A percentile compares a stretch with the other conserved stretches of the same genome.
Conservation (phyloP, 1,140 invertebrate genomes). For the Triops longicaudatus region DNA sequence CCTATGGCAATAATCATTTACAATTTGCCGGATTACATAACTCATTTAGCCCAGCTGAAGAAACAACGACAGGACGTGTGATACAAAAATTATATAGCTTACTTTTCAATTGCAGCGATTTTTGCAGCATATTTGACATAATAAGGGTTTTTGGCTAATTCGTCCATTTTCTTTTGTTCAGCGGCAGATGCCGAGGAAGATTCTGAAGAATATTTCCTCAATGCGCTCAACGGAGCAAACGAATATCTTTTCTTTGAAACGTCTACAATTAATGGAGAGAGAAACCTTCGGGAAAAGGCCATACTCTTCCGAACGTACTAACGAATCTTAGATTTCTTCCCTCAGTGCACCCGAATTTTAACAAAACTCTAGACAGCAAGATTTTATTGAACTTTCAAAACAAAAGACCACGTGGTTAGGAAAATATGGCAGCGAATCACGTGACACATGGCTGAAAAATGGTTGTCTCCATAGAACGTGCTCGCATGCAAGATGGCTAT, state of each 20-base stretch:
- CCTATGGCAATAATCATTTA: conserved; percentile 30
- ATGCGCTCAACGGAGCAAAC: neutral
- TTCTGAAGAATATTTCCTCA: neutral
- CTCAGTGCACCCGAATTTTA: neutral
- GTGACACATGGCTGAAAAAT: no score
- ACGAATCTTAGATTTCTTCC: neutral
- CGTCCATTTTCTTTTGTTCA: conserved; percentile 12
- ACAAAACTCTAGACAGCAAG: neutral
- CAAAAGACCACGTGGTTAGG: neutral
- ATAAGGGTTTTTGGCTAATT: conserved; percentile 57
- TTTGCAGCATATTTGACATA: conserved; percentile 72
- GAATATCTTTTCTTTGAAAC: neutral
- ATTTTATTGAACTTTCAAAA: neutral
- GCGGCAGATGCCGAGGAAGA: neutral
- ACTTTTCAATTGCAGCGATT: conserved; percentile 60
- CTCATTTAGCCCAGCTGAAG: no score
- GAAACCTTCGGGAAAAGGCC: neutral
- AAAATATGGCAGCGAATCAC: neutral
- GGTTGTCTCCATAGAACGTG: no score
- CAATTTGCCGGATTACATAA: conserved; percentile 14
- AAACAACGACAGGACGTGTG: no score
- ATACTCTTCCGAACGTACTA: neutral
- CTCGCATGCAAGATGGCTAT: no score
- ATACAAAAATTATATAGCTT: no score
- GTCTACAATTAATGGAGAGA: neutral